A percentile compares a stretch with the other conserved stretches of the same genome.
Evolutionary conservation across 2,113 vertebrate species (phyloP).

Genomic region (Cryptotis parvus): DNA sequence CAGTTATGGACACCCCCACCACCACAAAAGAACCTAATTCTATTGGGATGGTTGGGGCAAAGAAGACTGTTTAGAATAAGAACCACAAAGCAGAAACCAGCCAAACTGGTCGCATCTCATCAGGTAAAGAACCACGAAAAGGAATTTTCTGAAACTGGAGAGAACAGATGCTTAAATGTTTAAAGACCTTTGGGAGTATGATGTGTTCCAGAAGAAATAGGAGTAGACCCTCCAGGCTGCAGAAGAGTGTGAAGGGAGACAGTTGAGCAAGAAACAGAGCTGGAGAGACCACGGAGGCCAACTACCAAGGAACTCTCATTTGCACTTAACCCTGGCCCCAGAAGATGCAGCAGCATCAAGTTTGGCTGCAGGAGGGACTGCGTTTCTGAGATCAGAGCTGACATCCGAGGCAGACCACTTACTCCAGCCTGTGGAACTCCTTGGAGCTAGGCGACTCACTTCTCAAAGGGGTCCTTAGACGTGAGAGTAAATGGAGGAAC

Average conservation of each 20-base stretch:
- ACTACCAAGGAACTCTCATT: background rate
- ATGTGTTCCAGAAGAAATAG: background rate
- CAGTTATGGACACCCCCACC: background rate
- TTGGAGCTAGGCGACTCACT: background rate
- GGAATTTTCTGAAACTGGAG: background rate
- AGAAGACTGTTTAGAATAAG: background rate
- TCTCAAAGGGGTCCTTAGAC: background rate
- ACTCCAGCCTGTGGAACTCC: background rate
- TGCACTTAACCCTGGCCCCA: background rate
- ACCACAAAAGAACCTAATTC: background rate
- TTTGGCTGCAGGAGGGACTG: too few species aligned
- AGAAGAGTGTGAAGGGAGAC: background rate
- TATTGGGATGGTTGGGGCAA: too few species aligned
- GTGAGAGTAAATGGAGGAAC: background rate
- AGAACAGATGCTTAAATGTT: background rate
- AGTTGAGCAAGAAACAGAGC: background rate
- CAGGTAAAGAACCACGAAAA: background rate
- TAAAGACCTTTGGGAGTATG: background rate
- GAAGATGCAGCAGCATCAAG: accelerated
- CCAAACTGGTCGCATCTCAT: too few species aligned
- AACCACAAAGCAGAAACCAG: background rate
- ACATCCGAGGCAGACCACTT: background rate
- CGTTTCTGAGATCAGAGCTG: too few species aligned
- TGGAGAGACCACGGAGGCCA: background rate
- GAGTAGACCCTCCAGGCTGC: too few species aligned